phyloP scores from a whole-genome alignment of 2,113 vertebrate genomes.

The Syrrhaptes paradoxus region DNA sequence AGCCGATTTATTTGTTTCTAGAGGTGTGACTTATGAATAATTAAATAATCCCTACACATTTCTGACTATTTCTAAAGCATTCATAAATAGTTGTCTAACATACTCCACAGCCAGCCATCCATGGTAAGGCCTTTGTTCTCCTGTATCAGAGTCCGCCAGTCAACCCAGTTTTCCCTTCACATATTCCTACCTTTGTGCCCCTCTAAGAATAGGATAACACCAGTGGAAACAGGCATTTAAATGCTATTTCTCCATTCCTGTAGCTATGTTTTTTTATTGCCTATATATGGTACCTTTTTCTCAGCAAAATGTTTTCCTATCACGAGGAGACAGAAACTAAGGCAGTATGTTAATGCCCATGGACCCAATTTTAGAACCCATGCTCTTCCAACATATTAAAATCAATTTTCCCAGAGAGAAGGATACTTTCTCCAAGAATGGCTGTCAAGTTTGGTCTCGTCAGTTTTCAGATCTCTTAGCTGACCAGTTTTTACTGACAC shows the following conservation, averaged over 20 bases:
- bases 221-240: background rate
- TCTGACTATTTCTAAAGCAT: background rate
- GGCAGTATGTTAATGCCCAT: background rate
- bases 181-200: background rate
- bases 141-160: background rate
- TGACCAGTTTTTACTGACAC: background rate
- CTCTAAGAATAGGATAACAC: background rate
- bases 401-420: background rate
- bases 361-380: background rate
- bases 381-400: background rate
- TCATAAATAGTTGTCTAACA: background rate
- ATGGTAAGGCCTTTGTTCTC: background rate
- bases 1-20: background rate
- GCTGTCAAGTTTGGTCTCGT: background rate
- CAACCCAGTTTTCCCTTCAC: background rate
- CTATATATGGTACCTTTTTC: background rate
- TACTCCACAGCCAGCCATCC: background rate
- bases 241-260: background rate
- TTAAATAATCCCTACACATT: background rate
- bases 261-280: background rate
- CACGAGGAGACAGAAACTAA: background rate
- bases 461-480: background rate
- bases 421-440: background rate
- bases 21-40: background rate
- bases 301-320: background rate